Evolutionary conservation across 2,113 vertebrate genomes (phyloP), one percentile per base, ranked within the genome.

Genomic region (Corvus cornix): DNA sequence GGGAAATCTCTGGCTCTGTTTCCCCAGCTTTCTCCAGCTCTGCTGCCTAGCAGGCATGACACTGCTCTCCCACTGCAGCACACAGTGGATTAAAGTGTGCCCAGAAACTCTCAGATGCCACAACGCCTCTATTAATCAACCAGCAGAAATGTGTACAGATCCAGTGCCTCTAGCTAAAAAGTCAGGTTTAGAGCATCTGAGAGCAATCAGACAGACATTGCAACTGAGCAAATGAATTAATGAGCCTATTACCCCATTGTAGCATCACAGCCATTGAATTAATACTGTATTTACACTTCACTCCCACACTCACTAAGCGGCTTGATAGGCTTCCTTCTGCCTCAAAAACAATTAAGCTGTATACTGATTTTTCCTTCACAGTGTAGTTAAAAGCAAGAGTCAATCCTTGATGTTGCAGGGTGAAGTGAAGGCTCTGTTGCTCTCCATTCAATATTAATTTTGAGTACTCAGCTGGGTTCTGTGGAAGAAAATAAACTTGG

Each of bases 401-500:
- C 19, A 59, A 7, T 60, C 93, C 97, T 27, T 92, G 84, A 30
- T 94, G 82, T 62, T 68, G 75, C 63, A 99, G 79, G 5, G 62
- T 35, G 21, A 99, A 94, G 2, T 6, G 67, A 73, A 98, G 70
- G 14, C 51, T n/a, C 80, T 98, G 94, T 21, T 84, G 94, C 43
- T 96, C 39, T 35, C 67, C 96, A 18, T 87, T 91, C 81, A 99
- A 77, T 22, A 96, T 90, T 69, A 99, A 75, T 68, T 88, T 98
- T 75, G 97, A 96, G 92, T 99, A 99, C 26, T 97, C 81, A n/a
- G 89, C 27, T 89, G 98, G 98, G 84, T 98, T 98, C 99, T 99
- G 95, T 31, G 41, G 84, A 84, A 92, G 83, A 94, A 94, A 93
- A 93, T 13, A 89, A 86, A 88, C n/a, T 46, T 30, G 5, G 80